Conservation (phyloP, 37 sponge, comb jelly and placozoan genomes). For the Halisarca cf. caerulea region DNA sequence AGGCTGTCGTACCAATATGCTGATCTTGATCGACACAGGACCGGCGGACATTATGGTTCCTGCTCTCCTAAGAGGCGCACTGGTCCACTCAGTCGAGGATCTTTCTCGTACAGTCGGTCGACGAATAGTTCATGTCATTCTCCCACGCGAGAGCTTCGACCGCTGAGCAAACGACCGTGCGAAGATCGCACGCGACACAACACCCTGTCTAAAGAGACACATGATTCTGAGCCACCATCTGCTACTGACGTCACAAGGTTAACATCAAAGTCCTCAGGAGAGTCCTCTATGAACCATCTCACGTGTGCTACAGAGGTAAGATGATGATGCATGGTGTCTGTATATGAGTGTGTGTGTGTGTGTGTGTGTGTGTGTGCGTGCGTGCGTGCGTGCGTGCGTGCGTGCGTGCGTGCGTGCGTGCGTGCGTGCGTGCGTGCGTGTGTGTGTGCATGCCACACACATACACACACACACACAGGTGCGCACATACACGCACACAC, state of each 20-base stretch:
- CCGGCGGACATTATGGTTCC: background rate
- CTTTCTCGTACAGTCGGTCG: background rate
- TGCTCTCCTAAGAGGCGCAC: background rate
- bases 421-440: too few species aligned
- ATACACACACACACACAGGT: background rate
- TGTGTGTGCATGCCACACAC: too few species aligned
- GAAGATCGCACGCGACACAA: background rate
- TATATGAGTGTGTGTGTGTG: too few species aligned
- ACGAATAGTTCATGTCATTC: background rate
- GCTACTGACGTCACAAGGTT: background rate
- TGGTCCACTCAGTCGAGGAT: too few species aligned
- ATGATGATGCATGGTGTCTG: too few species aligned
- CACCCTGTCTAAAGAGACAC: background rate
- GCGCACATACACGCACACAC: too few species aligned
- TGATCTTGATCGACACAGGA: background rate
- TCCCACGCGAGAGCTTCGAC: background rate
- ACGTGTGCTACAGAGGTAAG: background rate
- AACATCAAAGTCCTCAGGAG: background rate
- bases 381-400: too few species aligned
- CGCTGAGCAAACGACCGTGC: background rate
- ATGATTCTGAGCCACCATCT: background rate
- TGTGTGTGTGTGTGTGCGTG: too few species aligned
- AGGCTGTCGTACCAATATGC: background rate
- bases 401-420: too few species aligned
- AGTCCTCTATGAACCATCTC: background rate